These are phyloP conservation scores for Yponomeuta sedellus DNA, from an alignment of 2,888 invertebrate species.

Conservation along the genomic window DNA sequence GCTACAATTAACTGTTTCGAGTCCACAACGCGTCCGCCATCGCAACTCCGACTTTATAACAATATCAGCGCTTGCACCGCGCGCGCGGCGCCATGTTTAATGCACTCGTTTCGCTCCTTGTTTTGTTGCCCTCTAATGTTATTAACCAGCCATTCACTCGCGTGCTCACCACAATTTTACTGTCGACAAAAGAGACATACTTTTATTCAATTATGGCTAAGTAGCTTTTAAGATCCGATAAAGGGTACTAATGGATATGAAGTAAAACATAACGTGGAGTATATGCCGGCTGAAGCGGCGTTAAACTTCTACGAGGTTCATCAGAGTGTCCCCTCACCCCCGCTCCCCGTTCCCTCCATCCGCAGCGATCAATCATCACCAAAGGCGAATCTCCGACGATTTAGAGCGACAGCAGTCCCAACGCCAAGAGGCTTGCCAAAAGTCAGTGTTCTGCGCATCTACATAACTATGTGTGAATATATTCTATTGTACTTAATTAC, in stretches of 20 bases:
- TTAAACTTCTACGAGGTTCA: conserved; percentile 1
- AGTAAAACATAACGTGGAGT: too few relatives aligned
- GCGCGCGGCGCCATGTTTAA: neutral
- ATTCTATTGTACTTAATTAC: too few relatives aligned
- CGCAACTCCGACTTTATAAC: neutral
- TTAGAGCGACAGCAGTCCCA: neutral
- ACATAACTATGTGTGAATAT: too few relatives aligned
- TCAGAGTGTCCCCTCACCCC: too few relatives aligned
- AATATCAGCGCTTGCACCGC: neutral
- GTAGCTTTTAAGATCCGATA: too few relatives aligned
- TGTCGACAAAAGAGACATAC: neutral
- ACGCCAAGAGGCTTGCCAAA: too few relatives aligned
- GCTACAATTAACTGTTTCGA: neutral
- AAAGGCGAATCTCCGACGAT: neutral
- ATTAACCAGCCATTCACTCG: neutral
- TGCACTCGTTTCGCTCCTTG: neutral
- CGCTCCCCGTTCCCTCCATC: neutral
- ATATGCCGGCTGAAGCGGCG: neutral
- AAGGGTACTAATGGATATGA: too few relatives aligned
- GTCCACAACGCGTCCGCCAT: neutral
- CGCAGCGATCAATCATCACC: conserved; percentile 5
- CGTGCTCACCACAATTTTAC: neutral
- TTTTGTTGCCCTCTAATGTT: neutral
- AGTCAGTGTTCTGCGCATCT: too few relatives aligned
- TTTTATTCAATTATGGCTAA: neutral